These are phyloP conservation scores for Staurois parvus DNA, from an alignment of 2,797 vertebrate genomes.

Conservation along the genomic window DNA sequence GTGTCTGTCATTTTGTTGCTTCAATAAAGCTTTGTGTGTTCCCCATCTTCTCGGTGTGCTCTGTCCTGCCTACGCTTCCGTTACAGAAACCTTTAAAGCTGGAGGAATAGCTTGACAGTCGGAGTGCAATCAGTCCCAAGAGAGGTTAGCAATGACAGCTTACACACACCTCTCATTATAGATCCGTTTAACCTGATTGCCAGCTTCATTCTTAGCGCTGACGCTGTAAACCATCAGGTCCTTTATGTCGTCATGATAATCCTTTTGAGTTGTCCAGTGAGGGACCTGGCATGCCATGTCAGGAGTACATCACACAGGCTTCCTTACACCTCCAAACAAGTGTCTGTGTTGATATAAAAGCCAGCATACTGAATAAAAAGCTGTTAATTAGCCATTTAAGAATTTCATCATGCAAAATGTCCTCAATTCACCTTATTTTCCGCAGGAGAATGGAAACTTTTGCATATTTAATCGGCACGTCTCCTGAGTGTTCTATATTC, in stretches of 20 bases:
- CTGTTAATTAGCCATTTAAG: conserved; percentile 38
- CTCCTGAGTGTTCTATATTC: not conserved
- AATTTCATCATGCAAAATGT: not conserved
- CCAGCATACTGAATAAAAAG: conserved; percentile 17
- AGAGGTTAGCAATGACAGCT: not conserved
- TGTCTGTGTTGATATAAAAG: not conserved
- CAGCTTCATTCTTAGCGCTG: not conserved
- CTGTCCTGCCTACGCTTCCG: too few relatives aligned
- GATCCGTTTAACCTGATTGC: not conserved
- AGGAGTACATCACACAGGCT: not conserved
- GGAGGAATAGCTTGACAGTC: too few relatives aligned
- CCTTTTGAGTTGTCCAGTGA: not conserved
- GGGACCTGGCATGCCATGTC: not conserved
- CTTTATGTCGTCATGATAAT: not conserved
- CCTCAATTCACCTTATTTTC: conserved; percentile 18
- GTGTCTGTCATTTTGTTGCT: too few relatives aligned
- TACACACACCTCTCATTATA: not conserved
- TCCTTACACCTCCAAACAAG: not conserved
- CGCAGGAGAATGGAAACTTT: not conserved
- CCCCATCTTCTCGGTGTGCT: too few relatives aligned
- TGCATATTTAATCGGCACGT: not conserved
- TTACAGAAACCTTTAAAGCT: too few relatives aligned
- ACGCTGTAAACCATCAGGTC: not conserved
- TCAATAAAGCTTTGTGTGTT: too few relatives aligned
- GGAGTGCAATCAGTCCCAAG: too few relatives aligned